Conservation (phyloP, 2,888 invertebrate species). For the Scaeva pyrastri region DNA sequence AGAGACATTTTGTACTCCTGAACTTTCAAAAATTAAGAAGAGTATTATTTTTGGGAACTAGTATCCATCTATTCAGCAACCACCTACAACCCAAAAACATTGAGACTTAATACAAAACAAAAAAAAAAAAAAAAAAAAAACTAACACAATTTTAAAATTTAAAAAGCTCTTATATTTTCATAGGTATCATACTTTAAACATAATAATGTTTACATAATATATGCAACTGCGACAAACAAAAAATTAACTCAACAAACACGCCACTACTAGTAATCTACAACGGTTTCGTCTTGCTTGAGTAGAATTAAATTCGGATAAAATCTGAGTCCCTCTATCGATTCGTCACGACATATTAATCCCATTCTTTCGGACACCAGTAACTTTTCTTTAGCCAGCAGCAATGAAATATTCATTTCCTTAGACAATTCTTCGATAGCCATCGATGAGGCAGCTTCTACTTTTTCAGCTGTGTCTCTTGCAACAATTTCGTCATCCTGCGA, state of each 20-base stretch:
- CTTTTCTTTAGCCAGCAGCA: conserved; percentile 95
- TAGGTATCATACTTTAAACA: conserved; percentile 5
- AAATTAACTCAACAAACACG: conserved; percentile 40
- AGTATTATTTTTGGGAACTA: too few species aligned
- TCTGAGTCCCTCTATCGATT: conserved; percentile 96
- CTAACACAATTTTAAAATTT: background rate
- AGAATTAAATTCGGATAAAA: conserved; percentile 97
- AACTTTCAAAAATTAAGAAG: too few species aligned
- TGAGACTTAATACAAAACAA: too few species aligned
- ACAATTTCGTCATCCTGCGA: conserved; percentile 90
- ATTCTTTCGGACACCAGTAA: conserved; percentile 93
- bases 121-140: background rate
- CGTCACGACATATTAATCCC: conserved; percentile 96
- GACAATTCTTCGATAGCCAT: conserved; percentile 95
- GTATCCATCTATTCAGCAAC: too few species aligned
- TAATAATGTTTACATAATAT: background rate
- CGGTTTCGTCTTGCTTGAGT: conserved; percentile 53
- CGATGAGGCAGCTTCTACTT: conserved; percentile 88
- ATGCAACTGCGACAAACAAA: conserved; percentile 6
- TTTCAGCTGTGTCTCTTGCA: conserved; percentile 87
- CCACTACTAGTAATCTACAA: conserved; percentile 45
- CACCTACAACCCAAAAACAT: too few species aligned
- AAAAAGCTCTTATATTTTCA: conserved; percentile 31
- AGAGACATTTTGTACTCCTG: too few species aligned
- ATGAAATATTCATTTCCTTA: conserved; percentile 91